Evolutionary conservation across 2,113 vertebrate genomes (phyloP).

Genomic region (mouse (Mus musculus)): DNA sequence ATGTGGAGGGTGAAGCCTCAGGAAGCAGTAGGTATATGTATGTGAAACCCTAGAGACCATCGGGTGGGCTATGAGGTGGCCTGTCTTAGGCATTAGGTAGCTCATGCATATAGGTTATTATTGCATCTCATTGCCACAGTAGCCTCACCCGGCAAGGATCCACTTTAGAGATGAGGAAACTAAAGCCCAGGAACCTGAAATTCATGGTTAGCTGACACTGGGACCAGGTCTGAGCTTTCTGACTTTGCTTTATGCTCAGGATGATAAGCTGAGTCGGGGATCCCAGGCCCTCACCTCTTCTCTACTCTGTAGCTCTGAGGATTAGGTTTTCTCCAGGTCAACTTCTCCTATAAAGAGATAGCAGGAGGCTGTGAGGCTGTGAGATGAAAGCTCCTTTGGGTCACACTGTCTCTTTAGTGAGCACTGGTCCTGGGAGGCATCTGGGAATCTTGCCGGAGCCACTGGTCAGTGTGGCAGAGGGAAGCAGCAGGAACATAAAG

Average conservation of each 20-base stretch:
- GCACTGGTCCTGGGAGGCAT: rapidly evolving
- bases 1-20: neutral
- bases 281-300: rapidly evolving
- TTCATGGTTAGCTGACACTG: neutral
- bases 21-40: neutral
- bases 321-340: neutral
- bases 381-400: rapidly evolving
- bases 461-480: rapidly evolving
- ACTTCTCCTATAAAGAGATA: neutral
- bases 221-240: neutral
- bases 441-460: neutral
- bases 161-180: neutral
- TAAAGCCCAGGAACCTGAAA: neutral
- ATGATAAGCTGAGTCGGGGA: neutral
- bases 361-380: neutral
- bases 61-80: neutral
- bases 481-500: rapidly evolving
- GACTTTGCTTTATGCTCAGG: neutral
- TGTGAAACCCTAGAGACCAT: too few relatives aligned
- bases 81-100: too few relatives aligned
- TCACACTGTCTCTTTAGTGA: neutral
- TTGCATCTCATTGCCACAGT: rapidly evolving
- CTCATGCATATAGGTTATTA: too few relatives aligned
- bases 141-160: too few relatives aligned
- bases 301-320: neutral